Percentiles rank a stretch among this genome's conserved stretches.
phyloP scores from a whole-genome alignment of 2,113 vertebrate genomes.

The Nycticebus coucang region DNA sequence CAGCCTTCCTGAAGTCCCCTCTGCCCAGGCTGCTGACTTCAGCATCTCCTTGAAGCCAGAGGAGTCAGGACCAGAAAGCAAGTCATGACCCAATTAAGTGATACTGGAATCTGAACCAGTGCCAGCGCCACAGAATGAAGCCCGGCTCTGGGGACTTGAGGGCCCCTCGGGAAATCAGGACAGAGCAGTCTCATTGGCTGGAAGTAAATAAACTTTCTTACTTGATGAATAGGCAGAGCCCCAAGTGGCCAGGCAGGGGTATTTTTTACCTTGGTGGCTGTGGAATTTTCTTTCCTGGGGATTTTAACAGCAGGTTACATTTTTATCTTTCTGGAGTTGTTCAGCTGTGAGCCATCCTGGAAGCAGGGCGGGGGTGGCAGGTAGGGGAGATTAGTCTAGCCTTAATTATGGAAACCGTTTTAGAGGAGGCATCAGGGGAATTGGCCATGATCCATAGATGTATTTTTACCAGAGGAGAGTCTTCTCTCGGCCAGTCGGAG shows the following conservation, averaged over 20 bases:
- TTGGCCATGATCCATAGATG: slow-evolving; percentile 29
- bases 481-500: slow-evolving; percentile 48
- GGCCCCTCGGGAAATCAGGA: slow-evolving; percentile 24
- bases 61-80: slow-evolving; percentile 21
- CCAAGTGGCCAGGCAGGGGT: slow-evolving; percentile 4
- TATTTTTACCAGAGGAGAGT: slow-evolving; percentile 56
- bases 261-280: slow-evolving; percentile 70
- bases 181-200: slow-evolving; percentile 56
- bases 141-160: background rate
- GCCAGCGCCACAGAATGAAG: slow-evolving; percentile 55
- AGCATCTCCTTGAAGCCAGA: slow-evolving; percentile 7
- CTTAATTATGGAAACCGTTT: slow-evolving; percentile 63
- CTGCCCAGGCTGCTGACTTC: background rate
- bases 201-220: slow-evolving; percentile 54
- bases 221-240: slow-evolving; percentile 29
- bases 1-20: background rate
- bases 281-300: slow-evolving; percentile 70
- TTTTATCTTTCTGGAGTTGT: slow-evolving; percentile 53
- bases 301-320: slow-evolving; percentile 67
- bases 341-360: slow-evolving; percentile 43
- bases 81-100: slow-evolving; percentile 23
- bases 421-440: slow-evolving; percentile 33
- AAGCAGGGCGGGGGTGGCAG: background rate
- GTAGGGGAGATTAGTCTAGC: slow-evolving; percentile 35
- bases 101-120: background rate